These are phyloP conservation scores for Brienomyrus longianalis DNA, from an alignment of 2,113 vertebrate species.

Conservation along the genomic window DNA sequence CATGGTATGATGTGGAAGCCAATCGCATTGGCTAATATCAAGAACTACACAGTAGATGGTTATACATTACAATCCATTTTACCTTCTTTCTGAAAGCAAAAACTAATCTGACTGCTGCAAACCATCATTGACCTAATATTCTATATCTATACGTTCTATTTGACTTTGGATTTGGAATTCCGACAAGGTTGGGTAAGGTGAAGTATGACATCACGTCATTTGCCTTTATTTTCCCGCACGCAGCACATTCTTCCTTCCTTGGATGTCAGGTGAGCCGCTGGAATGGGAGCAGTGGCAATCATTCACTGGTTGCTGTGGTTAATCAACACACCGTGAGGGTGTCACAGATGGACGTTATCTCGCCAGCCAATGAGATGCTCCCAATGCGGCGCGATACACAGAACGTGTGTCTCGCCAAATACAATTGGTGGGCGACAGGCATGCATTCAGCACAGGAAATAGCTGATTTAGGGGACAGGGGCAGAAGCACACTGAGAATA, in stretches of 20 bases:
- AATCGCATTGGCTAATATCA: neutral
- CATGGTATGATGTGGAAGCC: neutral
- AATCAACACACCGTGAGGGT: neutral
- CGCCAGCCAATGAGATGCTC: neutral
- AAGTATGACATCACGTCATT: neutral
- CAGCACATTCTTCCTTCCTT: neutral
- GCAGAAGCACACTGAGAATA: constrained; percentile 13
- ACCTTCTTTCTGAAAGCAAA: neutral
- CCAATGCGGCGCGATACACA: neutral
- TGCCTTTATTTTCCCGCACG: neutral
- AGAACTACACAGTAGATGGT: neutral
- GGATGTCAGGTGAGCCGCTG: neutral
- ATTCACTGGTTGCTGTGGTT: neutral
- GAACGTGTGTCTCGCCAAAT: neutral
- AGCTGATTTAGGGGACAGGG: constrained; percentile 16
- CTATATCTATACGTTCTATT: neutral
- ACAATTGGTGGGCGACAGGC: constrained; percentile 30
- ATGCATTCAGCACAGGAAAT: constrained; percentile 66
- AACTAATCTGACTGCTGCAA: neutral
- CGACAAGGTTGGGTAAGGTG: neutral
- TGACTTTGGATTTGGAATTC: neutral
- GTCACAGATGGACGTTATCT: neutral
- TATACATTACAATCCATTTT: neutral
- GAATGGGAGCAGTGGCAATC: neutral
- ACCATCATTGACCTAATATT: neutral